phyloP scores from a whole-genome alignment of 92 coral and sea anemone genomes.

The Palythoa grandiflora region DNA sequence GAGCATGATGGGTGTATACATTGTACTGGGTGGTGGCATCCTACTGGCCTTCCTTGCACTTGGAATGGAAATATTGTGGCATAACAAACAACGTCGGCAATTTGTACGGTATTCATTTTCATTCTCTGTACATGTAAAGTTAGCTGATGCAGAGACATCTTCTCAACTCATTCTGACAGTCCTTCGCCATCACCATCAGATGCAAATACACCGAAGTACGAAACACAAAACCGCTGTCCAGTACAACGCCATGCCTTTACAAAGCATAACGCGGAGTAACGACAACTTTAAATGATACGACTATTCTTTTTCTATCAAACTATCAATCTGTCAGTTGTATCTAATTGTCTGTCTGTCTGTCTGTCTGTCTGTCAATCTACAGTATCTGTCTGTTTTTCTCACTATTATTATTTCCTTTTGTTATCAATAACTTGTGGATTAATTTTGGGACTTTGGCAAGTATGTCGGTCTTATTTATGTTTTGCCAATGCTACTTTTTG shows the following conservation, averaged over 20 bases:
- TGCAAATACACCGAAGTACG: background rate
- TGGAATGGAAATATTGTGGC: slow-evolving; percentile 68
- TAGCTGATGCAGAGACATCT: background rate
- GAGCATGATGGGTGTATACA: slow-evolving; percentile 86
- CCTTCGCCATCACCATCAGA: background rate
- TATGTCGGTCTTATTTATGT: too few relatives aligned
- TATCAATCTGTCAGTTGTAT: too few relatives aligned
- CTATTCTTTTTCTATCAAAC: too few relatives aligned
- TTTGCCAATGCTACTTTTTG: too few relatives aligned
- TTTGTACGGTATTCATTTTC: slow-evolving; percentile 45
- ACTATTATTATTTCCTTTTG: too few relatives aligned
- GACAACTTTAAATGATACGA: background rate
- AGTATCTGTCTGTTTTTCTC: too few relatives aligned
- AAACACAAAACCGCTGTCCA: background rate
- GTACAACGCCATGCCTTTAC: background rate
- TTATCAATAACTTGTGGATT: too few relatives aligned
- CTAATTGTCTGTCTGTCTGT: too few relatives aligned
- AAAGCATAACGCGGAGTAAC: background rate
- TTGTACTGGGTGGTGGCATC: slow-evolving; percentile 69
- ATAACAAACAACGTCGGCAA: slow-evolving; percentile 41
- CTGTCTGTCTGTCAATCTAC: too few relatives aligned
- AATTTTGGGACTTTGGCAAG: too few relatives aligned
- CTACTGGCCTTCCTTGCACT: slow-evolving; percentile 68
- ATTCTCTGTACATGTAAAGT: background rate
- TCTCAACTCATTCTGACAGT: background rate